Base-by-base conservation (phyloP, 2,113 vertebrate genomes). In the Corythornis vintsioides region DNA sequence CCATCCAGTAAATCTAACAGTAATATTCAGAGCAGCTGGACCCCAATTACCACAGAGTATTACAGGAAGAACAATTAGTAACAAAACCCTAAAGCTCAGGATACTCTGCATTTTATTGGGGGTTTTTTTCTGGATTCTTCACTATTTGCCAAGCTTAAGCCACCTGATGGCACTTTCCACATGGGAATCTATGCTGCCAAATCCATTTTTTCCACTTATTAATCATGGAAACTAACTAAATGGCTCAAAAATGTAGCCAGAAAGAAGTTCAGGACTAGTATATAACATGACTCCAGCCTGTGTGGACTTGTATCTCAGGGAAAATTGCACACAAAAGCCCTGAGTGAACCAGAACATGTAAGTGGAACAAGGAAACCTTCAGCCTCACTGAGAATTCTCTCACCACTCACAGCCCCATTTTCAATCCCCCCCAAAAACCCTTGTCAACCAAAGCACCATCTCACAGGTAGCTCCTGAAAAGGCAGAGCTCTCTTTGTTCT, bases 21-120 rank as follows among this genome's bases (percentile, higher is more conserved):
- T 48, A 89, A 86, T 48, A 85, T 67, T 81, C 59, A 52, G 77
- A 96, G 86, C 88, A 92, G 95, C 87, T 81, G 92, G 89, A 89
- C 82, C 55, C 79, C 79, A 88, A 81, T 95, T 91, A 96, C 66
- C 83, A 71, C 20, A 2, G 2, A 79, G 61, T 55, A 81, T 29
- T 92, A 81, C 64, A 75, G 81, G 81, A 77, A 60, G 78, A 63
- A 76, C 82, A 86, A 64, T 85, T 60, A 92, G 78, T 40, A 86
- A 83, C 64, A 94, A 77, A 82, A 43, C 19, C 43, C 65, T 40
- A 43, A 56, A 85, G 67, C 69, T 88, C 87, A 83, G 29, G 56
- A 40, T 56, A 74, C 52, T 18, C 6, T 3, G 56, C 70, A 43
- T 87, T 89, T 38, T 38, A 38, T 38, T 38, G 38, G 38, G 38